Evolutionary conservation across 2,113 vertebrate genomes (phyloP).

Genomic region (Delphinus delphis): DNA sequence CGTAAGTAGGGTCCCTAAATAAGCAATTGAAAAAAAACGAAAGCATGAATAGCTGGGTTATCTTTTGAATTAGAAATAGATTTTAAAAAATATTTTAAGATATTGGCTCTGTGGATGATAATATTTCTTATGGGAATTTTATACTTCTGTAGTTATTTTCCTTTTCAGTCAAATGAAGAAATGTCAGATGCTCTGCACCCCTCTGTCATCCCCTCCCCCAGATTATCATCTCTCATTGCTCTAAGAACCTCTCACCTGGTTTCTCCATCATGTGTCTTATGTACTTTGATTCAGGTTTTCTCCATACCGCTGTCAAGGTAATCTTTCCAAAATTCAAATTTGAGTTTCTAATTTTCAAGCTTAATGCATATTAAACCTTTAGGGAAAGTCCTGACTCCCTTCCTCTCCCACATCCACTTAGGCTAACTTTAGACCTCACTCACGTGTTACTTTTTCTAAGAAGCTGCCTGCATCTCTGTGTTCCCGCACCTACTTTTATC

Average conservation of each 20-base stretch:
- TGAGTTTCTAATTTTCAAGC: background rate
- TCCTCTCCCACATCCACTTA: background rate
- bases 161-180: constrained; percentile 15
- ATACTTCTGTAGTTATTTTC: background rate
- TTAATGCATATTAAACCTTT: background rate
- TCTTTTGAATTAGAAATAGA: background rate
- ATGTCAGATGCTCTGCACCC: background rate
- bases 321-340: background rate
- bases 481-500: background rate
- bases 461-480: background rate
- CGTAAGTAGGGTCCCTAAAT: background rate
- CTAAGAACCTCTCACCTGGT: background rate
- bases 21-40: background rate
- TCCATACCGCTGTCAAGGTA: background rate
- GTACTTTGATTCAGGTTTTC: background rate
- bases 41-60: background rate
- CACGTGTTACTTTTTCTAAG: background rate
- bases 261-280: background rate
- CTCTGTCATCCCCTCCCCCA: background rate
- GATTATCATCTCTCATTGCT: background rate
- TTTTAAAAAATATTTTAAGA: constrained; percentile 73
- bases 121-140: constrained; percentile 63
- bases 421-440: background rate
- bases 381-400: background rate
- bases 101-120: constrained; percentile 49